Evolutionary conservation across 2,113 vertebrate species (phyloP).

Genomic region (Anthoscopus minutus): DNA sequence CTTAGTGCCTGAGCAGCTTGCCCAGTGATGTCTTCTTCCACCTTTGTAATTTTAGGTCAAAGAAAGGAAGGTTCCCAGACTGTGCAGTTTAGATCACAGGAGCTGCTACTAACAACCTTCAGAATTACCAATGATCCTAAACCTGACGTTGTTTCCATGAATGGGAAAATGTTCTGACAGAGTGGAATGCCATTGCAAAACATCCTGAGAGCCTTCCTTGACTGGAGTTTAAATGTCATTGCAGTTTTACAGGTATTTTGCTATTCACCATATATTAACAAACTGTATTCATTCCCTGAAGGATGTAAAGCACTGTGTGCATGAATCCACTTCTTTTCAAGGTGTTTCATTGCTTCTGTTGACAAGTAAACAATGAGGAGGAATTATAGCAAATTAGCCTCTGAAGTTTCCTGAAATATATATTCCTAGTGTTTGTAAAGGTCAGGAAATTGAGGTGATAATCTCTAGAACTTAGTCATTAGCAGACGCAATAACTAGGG

Average conservation of each 20-base stretch:
- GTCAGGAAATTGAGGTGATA: not conserved
- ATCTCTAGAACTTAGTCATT: not conserved
- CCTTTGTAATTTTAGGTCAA: not conserved
- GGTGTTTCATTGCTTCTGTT: not conserved
- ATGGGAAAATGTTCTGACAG: not conserved
- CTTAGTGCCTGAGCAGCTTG: not conserved
- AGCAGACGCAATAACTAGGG: not conserved
- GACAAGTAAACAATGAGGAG: constrained; percentile 14
- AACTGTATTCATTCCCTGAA: constrained; percentile 17
- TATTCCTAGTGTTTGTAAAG: not conserved
- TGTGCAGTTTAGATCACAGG: not conserved
- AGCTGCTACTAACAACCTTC: not conserved
- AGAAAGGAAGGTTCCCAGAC: not conserved
- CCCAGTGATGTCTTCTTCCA: not conserved
- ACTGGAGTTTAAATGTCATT: not conserved
- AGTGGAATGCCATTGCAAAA: not conserved
- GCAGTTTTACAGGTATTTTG: not conserved
- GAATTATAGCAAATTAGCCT: not conserved
- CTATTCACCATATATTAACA: constrained; percentile 5
- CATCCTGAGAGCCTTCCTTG: not conserved
- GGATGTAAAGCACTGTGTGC: not conserved
- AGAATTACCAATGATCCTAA: not conserved
- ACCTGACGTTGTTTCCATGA: not conserved
- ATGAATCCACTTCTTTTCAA: constrained; percentile 25
- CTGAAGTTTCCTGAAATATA: not conserved